Conservation (phyloP, 2,113 vertebrate genomes). For the Cochlearius cochlearius region DNA sequence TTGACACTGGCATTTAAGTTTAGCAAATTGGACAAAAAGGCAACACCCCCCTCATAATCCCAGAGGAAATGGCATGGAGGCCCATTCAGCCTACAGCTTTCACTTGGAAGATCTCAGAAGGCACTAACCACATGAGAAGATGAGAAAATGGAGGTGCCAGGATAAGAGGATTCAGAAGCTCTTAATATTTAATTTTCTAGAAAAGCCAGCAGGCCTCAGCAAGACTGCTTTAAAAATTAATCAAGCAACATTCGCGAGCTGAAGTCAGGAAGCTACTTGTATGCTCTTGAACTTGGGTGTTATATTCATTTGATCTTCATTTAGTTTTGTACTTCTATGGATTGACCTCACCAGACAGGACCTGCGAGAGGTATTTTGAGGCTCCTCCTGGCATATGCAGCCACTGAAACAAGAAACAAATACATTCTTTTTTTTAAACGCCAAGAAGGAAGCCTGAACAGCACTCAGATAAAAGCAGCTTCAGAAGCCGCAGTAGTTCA, state of each 20-base stretch:
- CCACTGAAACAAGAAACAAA: neutral
- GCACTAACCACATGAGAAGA: neutral
- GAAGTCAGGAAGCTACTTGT: neutral
- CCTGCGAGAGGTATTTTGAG: accelerated
- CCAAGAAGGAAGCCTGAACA: neutral
- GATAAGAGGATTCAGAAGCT: neutral
- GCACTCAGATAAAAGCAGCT: neutral
- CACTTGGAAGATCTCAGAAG: neutral
- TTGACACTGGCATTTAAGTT: neutral
- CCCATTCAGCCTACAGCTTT: neutral
- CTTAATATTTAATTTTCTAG: constrained; percentile 8
- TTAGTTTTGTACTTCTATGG: neutral
- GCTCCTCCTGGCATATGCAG: neutral
- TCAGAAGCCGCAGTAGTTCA: neutral
- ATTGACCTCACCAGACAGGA: neutral
- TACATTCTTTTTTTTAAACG: neutral
- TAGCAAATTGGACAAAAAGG: neutral
- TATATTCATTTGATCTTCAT: neutral
- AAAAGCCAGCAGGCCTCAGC: neutral
- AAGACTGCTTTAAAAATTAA: constrained; percentile 4
- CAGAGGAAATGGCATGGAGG: neutral
- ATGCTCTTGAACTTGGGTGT: neutral
- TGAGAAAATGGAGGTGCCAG: neutral
- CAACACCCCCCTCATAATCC: neutral
- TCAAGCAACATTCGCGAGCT: neutral